Conservation (phyloP, 2,888 invertebrate species). For the Doris montereyensis region DNA sequence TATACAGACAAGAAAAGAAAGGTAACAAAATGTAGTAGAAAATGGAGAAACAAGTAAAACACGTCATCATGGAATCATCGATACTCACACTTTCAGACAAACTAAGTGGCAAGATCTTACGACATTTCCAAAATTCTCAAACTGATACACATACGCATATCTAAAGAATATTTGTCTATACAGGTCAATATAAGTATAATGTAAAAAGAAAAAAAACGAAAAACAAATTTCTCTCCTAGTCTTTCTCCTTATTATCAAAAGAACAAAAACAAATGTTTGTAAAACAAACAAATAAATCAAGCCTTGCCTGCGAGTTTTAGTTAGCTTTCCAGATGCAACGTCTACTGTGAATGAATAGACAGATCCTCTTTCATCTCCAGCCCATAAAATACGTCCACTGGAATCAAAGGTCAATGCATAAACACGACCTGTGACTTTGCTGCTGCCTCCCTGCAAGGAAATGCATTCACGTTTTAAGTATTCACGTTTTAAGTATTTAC, state of each 20-base stretch:
- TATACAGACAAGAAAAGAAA: not conserved
- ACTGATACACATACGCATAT: too few relatives aligned
- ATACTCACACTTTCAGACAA: too few relatives aligned
- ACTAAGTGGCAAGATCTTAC: not conserved
- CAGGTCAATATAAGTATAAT: too few relatives aligned
- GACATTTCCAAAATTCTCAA: not conserved
- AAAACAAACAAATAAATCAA: too few relatives aligned
- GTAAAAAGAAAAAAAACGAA: too few relatives aligned
- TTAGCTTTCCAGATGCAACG: conserved; percentile 79
- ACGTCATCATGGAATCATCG: not conserved
- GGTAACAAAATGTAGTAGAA: not conserved
- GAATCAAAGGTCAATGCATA: conserved; percentile 84
- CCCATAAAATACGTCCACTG: conserved; percentile 86
- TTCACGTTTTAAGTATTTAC: not conserved
- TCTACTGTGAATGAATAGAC: conserved; percentile 83
- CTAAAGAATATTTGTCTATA: too few relatives aligned
- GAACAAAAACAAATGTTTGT: too few relatives aligned
- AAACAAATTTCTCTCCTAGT: too few relatives aligned
- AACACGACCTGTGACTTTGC: conserved; percentile 76
- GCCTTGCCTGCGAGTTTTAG: conserved; percentile 79
- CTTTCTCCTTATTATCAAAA: too few relatives aligned
- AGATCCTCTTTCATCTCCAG: conserved; percentile 84
- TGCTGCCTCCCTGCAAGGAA: conserved; percentile 72
- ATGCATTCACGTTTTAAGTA: not conserved
- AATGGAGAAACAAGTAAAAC: not conserved